Conservation (phyloP, 2,888 invertebrate species). For the Amblyjoppa proteus region DNA sequence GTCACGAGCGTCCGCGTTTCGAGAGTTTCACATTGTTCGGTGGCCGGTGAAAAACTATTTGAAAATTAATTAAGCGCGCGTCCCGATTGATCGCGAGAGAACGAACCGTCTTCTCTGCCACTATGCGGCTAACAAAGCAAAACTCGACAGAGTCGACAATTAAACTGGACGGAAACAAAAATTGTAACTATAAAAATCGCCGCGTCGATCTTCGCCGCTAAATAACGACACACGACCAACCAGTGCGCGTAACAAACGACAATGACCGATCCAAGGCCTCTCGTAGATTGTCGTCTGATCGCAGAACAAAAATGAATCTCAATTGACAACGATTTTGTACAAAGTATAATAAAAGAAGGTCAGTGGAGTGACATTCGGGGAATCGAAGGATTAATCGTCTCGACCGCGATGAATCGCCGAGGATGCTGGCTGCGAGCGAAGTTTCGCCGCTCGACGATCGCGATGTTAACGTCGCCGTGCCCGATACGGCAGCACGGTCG, state of each 20-base stretch:
- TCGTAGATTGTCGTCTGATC: background rate
- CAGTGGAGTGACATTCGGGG: slow-evolving; percentile 51
- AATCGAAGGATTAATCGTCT: slow-evolving; percentile 24
- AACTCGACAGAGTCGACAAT: background rate
- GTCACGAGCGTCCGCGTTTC: slow-evolving; percentile 63
- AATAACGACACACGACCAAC: slow-evolving; percentile 7
- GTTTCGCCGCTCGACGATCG: slow-evolving; percentile 20
- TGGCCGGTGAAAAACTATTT: slow-evolving; percentile 2
- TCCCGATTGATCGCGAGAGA: slow-evolving; percentile 46
- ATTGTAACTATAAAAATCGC: background rate
- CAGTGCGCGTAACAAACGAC: background rate
- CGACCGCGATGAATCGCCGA: slow-evolving; percentile 17
- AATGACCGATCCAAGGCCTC: background rate
- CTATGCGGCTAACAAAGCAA: slow-evolving; percentile 22
- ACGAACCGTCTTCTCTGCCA: slow-evolving; percentile 27
- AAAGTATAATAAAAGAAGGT: background rate
- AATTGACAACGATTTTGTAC: background rate
- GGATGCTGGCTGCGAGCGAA: slow-evolving; percentile 18
- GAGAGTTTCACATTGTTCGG: slow-evolving; percentile 51
- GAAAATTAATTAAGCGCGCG: slow-evolving; percentile 48
- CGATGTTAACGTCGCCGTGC: background rate
- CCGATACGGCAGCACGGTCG: slow-evolving; percentile 24
- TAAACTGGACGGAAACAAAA: slow-evolving; percentile 1
- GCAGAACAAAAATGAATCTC: slow-evolving; percentile 7
- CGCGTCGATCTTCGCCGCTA: background rate